A percentile compares a stretch with the other conserved stretches of the same genome.
Evolutionary conservation across 2,113 vertebrate species (phyloP).

Genomic region (Ceratotherium simum): DNA sequence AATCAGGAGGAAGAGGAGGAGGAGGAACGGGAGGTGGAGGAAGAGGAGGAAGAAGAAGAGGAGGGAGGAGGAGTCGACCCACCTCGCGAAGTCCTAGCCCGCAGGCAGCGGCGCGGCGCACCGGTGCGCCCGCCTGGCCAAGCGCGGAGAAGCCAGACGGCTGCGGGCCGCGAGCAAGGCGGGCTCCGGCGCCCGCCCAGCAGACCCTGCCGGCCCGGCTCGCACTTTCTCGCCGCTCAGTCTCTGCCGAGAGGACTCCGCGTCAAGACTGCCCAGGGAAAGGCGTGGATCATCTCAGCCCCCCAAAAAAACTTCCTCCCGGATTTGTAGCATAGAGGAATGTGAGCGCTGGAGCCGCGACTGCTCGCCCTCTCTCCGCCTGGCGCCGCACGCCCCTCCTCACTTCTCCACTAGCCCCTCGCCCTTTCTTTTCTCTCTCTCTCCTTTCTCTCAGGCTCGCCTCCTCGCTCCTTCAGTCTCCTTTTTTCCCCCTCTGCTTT

Average conservation of each 20-base stretch:
- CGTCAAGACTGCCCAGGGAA: conserved; percentile 81
- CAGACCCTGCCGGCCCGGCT: conserved; percentile 25
- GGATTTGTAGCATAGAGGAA: conserved; percentile 87
- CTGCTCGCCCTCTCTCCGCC: conserved; percentile 53
- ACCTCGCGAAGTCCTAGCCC: conserved; percentile 79
- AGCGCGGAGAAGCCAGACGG: conserved; percentile 52
- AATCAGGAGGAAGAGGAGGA: conserved; percentile 74
- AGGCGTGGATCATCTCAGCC: conserved; percentile 76
- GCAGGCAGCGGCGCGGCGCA: conserved; percentile 61
- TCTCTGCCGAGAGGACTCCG: conserved; percentile 76
- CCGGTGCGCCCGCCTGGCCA: conserved; percentile 46
- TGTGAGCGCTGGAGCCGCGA: conserved; percentile 79
- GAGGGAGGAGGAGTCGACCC: conserved; percentile 77
- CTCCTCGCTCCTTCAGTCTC: conserved; percentile 71
- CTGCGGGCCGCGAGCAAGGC: conserved; percentile 50
- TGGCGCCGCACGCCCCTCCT: conserved; percentile 63
- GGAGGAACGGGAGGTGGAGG: conserved; percentile 72
- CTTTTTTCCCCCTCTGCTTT: conserved; percentile 85
- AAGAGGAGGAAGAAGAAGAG: conserved; percentile 72
- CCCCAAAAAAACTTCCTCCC: conserved; percentile 85
- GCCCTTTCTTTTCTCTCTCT: conserved; percentile 59
- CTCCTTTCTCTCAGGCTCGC: conserved; percentile 72
- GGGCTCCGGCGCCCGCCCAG: conserved; percentile 52
- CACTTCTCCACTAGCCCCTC: conserved; percentile 56
- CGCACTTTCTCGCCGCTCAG: conserved; percentile 72